Base-by-base conservation (phyloP, 2,888 invertebrate species). In the Xylophagus ater region DNA sequence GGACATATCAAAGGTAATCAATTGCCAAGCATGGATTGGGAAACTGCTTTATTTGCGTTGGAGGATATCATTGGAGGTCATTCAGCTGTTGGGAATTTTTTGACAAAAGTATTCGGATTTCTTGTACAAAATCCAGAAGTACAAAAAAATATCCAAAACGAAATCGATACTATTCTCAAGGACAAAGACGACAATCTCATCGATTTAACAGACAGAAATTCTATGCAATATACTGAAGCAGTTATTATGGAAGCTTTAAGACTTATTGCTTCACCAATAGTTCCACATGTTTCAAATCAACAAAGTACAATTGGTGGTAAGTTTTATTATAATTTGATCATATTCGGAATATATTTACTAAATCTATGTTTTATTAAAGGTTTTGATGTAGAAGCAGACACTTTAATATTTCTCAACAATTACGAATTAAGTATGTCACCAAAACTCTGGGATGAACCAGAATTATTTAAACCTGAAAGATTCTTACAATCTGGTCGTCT, bases 361-460 rank as follows among this genome's bases (percentile, higher is more conserved):
- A 26, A 34, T 12, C 9, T 19, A 9, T 12, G 20, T 24, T 41
- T 41, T 46, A 45, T 41, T 40, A 43, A 49, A 77, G 78, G 73
- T 23, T 77, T 67, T 56, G 59, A 57, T 51, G 70, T 80, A 8
- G 66, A 71, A 40, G 73, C 77, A 52, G 74, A 72, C 43, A 71
- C 76, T 1, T 66, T 79, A 47, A 67, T 80, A 8, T 74, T 80
- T 52, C 61, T 80, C 20, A 78, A 80, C 59, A 79, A 78, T 50
- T 76, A 74, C 59, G 74, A 76, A 23, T 59, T 79, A 26, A 77
- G 76, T 57, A 73, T 74, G 69, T 75, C 74, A 7, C 61, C 69
- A 2, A 60, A 72, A 17, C 57, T 74, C n/a, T 79, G 79, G 78
- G 57, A 59, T 0, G 59, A 69, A 15, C 78, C 80, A 1, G 57